These are phyloP conservation scores for Heliconius hewitsoni DNA, from an alignment of 1,140 invertebrate species.

Conservation along the genomic window DNA sequence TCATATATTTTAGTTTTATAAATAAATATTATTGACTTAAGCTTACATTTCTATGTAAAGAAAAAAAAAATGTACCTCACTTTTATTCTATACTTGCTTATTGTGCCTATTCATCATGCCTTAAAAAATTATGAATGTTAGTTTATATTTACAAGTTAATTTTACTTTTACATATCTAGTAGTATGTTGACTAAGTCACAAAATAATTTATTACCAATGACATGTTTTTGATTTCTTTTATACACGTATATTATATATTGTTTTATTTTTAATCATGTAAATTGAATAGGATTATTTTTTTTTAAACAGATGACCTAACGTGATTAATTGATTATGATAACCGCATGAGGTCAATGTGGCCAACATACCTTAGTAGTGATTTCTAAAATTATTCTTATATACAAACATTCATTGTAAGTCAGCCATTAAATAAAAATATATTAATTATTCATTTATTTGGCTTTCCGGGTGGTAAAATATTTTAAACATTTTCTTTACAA, in stretches of 20 bases:
- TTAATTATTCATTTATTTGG: neutral
- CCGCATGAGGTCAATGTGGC: neutral
- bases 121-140: constrained; percentile 43
- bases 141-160: constrained; percentile 52
- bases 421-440: neutral
- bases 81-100: constrained; percentile 56
- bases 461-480: neutral
- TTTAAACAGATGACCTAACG: constrained; percentile 32
- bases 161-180: constrained; percentile 57
- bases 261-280: constrained; percentile 9
- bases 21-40: constrained; percentile 31
- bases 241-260: constrained; percentile 44
- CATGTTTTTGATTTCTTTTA: constrained; percentile 74
- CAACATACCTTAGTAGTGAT: neutral
- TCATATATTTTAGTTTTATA: constrained; percentile 43
- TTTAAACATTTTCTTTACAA: neutral
- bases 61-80: constrained; percentile 57
- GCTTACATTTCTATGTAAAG: constrained; percentile 27
- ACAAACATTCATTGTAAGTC: too few relatives aligned
- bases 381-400: too few relatives aligned
- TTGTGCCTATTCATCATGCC: constrained; percentile 28
- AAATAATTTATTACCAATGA: constrained; percentile 81
- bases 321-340: neutral
- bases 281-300: constrained; percentile 36
- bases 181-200: constrained; percentile 77